A percentile compares a stretch with the other conserved stretches of the same genome.
These are phyloP conservation scores for Lepidurus packardi DNA, from an alignment of 1,140 invertebrate species.

Conservation along the genomic window DNA sequence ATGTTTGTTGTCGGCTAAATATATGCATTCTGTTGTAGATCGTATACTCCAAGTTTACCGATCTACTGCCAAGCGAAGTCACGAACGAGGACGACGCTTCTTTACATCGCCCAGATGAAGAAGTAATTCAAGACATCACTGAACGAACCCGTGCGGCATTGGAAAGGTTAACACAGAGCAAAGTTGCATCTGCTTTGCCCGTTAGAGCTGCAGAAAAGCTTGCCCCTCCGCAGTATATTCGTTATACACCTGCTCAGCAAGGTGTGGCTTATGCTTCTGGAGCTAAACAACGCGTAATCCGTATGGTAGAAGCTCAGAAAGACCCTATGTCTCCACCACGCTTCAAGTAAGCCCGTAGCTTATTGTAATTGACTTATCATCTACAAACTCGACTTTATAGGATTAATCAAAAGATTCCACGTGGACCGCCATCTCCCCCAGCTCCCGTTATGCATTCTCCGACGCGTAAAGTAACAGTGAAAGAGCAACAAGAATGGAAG, in stretches of 20 bases:
- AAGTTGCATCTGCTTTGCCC: conserved; percentile 89
- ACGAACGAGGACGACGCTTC: conserved; percentile 82
- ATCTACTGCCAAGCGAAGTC: conserved; percentile 89
- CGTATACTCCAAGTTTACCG: conserved; percentile 90
- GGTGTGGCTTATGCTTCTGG: conserved; percentile 92
- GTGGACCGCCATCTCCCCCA: conserved; percentile 95
- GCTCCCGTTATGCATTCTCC: conserved; percentile 96
- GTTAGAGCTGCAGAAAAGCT: conserved; percentile 83
- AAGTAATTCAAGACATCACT: conserved; percentile 77
- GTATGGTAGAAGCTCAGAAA: conserved; percentile 90
- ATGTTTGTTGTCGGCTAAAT: neutral
- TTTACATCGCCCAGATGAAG: conserved; percentile 76
- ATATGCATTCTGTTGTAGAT: conserved; percentile 54
- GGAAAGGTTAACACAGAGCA: conserved; percentile 79
- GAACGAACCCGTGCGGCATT: conserved; percentile 76
- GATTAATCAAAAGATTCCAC: conserved; percentile 91
- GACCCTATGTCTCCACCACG: conserved; percentile 98
- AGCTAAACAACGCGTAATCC: conserved; percentile 93
- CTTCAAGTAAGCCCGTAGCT: conserved; percentile 61
- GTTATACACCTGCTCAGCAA: conserved; percentile 96
- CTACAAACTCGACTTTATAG: conserved; percentile 33
- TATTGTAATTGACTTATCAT: neutral
- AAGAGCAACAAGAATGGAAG: conserved; percentile 99
- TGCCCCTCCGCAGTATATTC: conserved; percentile 89
- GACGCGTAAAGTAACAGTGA: conserved; percentile 88